These are phyloP conservation scores for Vidua chalybeata DNA, from an alignment of 2,113 vertebrate species.

Conservation along the genomic window DNA sequence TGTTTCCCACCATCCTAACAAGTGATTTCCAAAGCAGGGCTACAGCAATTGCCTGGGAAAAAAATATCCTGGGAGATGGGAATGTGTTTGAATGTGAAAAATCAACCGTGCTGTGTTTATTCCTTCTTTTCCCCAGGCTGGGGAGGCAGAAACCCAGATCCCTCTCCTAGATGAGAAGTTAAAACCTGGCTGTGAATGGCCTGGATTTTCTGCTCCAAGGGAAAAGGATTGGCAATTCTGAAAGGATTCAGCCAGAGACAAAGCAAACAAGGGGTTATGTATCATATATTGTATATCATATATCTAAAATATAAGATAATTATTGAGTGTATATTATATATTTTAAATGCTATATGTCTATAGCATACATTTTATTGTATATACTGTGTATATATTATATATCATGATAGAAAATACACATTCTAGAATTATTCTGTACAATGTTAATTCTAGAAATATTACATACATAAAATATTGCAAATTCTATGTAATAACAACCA, in stretches of 20 bases:
- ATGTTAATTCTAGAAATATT: background rate
- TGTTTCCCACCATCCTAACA: background rate
- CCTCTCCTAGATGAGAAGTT: background rate
- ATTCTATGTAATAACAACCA: background rate
- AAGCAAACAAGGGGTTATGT: background rate
- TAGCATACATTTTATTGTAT: background rate
- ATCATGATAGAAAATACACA: background rate
- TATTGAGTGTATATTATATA: fast-evolving
- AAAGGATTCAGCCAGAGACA: background rate
- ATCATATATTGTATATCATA: too few species aligned
- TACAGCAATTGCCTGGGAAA: background rate
- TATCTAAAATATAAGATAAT: background rate
- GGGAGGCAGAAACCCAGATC: background rate
- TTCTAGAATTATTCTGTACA: background rate
- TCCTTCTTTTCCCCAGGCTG: background rate
- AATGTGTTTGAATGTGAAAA: background rate
- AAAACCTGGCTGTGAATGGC: background rate
- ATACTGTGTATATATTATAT: too few species aligned
- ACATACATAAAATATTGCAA: too few species aligned
- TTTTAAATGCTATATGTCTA: background rate
- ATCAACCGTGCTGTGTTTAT: background rate
- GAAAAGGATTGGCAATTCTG: background rate
- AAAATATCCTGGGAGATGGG: background rate
- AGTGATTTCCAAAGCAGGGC: background rate
- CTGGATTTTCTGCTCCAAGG: background rate